Conservation (phyloP, 1,140 invertebrate genomes). For the Melanaphis sacchari region DNA sequence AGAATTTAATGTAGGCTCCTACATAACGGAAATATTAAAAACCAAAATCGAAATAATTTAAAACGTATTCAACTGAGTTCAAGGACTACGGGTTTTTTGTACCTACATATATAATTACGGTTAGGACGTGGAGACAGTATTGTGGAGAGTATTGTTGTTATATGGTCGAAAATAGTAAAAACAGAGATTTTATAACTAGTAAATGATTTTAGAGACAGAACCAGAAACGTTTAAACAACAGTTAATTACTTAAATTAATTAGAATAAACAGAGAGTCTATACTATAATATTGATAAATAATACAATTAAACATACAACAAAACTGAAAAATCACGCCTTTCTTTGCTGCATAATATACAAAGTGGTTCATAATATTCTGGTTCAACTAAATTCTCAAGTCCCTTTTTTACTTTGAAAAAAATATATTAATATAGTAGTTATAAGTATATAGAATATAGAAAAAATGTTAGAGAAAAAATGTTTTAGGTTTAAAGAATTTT, state of each 20-base stretch:
- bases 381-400: background rate
- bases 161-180: background rate
- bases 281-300: background rate
- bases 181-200: background rate
- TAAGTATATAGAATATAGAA: background rate
- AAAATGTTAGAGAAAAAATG: background rate
- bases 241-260: background rate
- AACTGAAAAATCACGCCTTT: background rate
- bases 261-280: background rate
- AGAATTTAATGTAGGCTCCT: background rate
- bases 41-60: background rate
- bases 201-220: background rate
- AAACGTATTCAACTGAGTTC: constrained; percentile 4
- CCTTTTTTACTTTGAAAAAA: background rate
- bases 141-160: background rate
- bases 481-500: background rate
- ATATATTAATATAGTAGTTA: background rate
- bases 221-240: background rate
- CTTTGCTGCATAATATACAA: background rate
- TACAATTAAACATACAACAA: background rate
- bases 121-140: background rate
- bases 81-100: background rate
- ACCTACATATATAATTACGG: background rate
- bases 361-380: background rate
- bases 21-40: background rate